These are phyloP conservation scores for Gallinago jamesoni DNA, from an alignment of 2,113 vertebrate species.

Conservation along the genomic window DNA sequence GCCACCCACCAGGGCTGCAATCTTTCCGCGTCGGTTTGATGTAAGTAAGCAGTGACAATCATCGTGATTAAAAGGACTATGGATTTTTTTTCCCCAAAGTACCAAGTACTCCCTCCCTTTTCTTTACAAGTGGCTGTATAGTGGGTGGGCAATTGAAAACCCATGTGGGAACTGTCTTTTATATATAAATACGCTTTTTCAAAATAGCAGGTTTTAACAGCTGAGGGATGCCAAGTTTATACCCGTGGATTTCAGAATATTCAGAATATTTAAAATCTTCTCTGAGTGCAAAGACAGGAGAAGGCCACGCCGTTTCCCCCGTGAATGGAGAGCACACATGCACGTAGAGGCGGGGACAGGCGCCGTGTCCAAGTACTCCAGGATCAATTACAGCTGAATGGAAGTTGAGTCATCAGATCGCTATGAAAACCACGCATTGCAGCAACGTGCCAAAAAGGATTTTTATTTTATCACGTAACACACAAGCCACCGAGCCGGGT, in stretches of 20 bases:
- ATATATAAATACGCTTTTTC: not conserved
- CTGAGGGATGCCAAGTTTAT: not conserved
- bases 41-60: not conserved
- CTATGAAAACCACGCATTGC: not conserved
- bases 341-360: not conserved
- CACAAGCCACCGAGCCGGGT: too few relatives aligned
- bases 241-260: not conserved
- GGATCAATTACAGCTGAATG: not conserved
- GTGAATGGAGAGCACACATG: not conserved
- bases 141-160: not conserved
- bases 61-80: not conserved
- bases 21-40: not conserved
- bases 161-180: not conserved
- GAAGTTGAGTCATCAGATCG: not conserved
- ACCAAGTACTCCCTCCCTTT: not conserved
- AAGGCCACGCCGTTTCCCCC: not conserved
- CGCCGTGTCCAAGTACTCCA: fast-evolving
- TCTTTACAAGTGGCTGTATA: not conserved
- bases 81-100: not conserved
- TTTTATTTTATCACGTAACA: not conserved
- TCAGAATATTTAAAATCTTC: not conserved
- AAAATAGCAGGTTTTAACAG: not conserved
- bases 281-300: not conserved
- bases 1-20: not conserved
- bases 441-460: not conserved